These are phyloP conservation scores for Pheosia gnoma DNA, from an alignment of 2,888 invertebrate species.

Conservation along the genomic window DNA sequence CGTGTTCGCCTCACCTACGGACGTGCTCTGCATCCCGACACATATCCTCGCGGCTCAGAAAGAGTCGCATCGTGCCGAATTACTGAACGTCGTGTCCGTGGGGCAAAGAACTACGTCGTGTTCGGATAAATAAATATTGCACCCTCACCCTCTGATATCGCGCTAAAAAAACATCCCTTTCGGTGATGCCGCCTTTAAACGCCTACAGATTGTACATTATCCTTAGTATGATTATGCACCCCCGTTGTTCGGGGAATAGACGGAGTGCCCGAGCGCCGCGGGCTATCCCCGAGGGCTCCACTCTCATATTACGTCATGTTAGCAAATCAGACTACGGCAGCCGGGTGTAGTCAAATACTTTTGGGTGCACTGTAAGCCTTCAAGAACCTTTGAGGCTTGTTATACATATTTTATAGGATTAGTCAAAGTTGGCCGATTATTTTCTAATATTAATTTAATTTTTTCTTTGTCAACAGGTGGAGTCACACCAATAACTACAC, in stretches of 20 bases:
- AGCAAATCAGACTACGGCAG: constrained; percentile 58
- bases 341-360: constrained; percentile 34
- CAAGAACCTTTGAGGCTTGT: neutral
- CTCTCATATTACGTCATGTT: constrained; percentile 82
- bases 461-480: constrained; percentile 74
- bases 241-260: constrained; percentile 81
- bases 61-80: constrained; percentile 56
- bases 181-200: constrained; percentile 83
- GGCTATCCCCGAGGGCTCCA: constrained; percentile 73
- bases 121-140: constrained; percentile 83
- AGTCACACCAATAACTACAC: constrained; percentile 63
- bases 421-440: neutral
- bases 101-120: constrained; percentile 69
- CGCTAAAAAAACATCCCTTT: constrained; percentile 84
- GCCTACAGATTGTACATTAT: constrained; percentile 85
- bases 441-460: constrained; percentile 11
- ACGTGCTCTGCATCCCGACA: constrained; percentile 74
- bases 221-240: constrained; percentile 85
- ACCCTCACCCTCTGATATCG: constrained; percentile 82
- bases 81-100: constrained; percentile 70
- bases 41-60: constrained; percentile 47
- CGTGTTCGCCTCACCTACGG: constrained; percentile 60
- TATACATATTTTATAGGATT: constrained; percentile 1
- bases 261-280: constrained; percentile 74
- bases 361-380: constrained; percentile 14